Base-by-base conservation (phyloP, 2,113 vertebrate genomes). In the Rhabdornis inornatus region DNA sequence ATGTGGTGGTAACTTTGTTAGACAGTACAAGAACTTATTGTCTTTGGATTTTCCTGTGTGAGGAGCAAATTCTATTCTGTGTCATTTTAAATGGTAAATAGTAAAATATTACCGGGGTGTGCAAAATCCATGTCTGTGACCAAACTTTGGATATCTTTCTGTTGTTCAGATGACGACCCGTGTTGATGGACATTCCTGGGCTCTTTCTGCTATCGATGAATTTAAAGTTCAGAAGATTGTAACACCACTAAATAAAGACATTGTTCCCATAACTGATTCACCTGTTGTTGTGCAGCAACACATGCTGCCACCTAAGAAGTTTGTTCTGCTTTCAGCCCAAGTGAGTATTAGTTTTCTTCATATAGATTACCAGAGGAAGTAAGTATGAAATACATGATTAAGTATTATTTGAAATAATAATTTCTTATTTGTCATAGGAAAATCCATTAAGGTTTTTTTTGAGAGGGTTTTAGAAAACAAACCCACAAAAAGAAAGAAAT, bases 321-420 rank as follows among this genome's bases (percentile, higher is more conserved):
- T 99, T 93, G 98, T 99, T 80, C 98, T 99, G 15, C 99, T 99
- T 88, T 99, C 99, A 47, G 99, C 99, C 75, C 99, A 99, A 98
- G 99, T 99, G 55, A 68, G 94, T 92, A 21, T 39, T 76, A 49
- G 15, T 75, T 65, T 60, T 40, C 25, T 25, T 82, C 20, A 18
- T 64, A 21, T 0, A 45, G n/a, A 17, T 65, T 44, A 53, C 69
- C 21, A 47, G 49, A 47, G 87, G 7, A 77, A 15, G 40, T 37
- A 74, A 61, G 10, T 65, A 11, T 30, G 9, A 90, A 81, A n/a
- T n/a, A n/a, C n/a, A n/a, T n/a, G n/a, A n/a, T n/a, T n/a, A n/a
- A n/a, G n/a, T n/a, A n/a, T n/a, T n/a, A n/a, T n/a, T n/a, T 69
- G 8, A 83, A 24, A 45, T 53, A 37, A 6, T 30, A 9, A 65